phyloP scores from a whole-genome alignment of 2,888 invertebrate species.

The Gnatocerus cornutus region DNA sequence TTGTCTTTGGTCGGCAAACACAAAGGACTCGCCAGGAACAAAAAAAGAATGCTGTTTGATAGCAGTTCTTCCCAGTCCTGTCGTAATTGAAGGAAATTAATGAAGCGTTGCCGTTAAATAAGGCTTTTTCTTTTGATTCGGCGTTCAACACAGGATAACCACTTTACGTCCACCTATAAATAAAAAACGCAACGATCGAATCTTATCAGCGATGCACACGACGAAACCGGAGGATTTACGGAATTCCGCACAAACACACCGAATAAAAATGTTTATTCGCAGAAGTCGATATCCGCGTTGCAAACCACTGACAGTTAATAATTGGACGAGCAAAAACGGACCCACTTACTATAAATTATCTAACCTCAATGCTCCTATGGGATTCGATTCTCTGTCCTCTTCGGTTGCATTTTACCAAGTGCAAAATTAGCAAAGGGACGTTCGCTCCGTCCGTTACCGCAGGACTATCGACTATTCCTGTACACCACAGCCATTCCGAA shows the following conservation, averaged over 20 bases:
- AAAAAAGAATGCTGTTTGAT: constrained; percentile 44
- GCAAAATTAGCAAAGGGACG: constrained; percentile 24
- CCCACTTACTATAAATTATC: constrained; percentile 22
- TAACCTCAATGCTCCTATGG: constrained; percentile 14
- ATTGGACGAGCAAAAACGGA: constrained; percentile 13
- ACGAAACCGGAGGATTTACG: constrained; percentile 30
- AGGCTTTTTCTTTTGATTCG: constrained; percentile 41
- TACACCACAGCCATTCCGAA: background rate
- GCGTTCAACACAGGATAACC: constrained; percentile 23
- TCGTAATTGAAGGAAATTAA: constrained; percentile 48
- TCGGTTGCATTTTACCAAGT: constrained; percentile 24
- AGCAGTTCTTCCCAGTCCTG: constrained; percentile 38
- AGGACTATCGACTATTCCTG: constrained; percentile 14
- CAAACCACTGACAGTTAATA: constrained; percentile 13
- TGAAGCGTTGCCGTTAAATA: constrained; percentile 48
- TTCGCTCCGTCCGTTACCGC: background rate
- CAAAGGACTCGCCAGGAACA: constrained; percentile 35
- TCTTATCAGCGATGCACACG: constrained; percentile 41
- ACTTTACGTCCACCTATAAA: constrained; percentile 36
- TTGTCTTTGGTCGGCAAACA: constrained; percentile 32
- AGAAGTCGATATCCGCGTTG: background rate
- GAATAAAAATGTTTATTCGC: constrained; percentile 4
- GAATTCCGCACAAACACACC: constrained; percentile 15
- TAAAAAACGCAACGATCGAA: constrained; percentile 32
- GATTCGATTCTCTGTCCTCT: constrained; percentile 4